A percentile compares a stretch with the other conserved stretches of the same genome.
These are phyloP conservation scores for Macropus fuliginosus DNA, from an alignment of 2,797 vertebrate species.

Conservation along the genomic window DNA sequence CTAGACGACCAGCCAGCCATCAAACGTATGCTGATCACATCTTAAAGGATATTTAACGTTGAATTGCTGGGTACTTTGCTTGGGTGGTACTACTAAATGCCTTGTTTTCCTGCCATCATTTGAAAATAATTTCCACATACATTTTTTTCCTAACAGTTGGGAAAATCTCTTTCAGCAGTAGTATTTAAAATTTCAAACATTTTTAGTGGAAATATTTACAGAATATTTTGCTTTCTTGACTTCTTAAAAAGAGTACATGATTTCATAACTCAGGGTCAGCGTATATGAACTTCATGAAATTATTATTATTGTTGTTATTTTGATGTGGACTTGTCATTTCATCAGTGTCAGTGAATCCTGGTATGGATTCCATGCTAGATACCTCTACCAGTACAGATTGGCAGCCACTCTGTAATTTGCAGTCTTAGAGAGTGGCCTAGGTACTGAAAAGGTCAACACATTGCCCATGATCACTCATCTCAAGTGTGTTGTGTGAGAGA, in stretches of 20 bases:
- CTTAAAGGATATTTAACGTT: conserved; percentile 36
- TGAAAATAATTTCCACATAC: conserved; percentile 11
- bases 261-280: conserved; percentile 16
- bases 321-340: neutral
- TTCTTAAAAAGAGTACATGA: conserved; percentile 34
- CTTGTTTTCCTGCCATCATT: neutral
- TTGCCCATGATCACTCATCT: neutral
- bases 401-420: neutral
- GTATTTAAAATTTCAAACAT: conserved; percentile 43
- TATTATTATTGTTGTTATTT: conserved; percentile 30
- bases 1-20: conserved; percentile 97
- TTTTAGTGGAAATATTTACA: conserved; percentile 32
- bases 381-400: neutral
- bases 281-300: conserved; percentile 12
- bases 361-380: neutral
- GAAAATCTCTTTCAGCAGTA: conserved; percentile 27
- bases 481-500: neutral
- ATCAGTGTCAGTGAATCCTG: neutral
- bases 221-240: conserved; percentile 26
- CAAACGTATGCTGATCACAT: conserved; percentile 91
- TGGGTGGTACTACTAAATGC: conserved; percentile 24
- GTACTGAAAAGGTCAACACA: neutral
- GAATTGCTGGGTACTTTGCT: conserved; percentile 23
- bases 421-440: neutral
- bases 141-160: conserved; percentile 35